Conservation (phyloP, 30 jellyfish, hydroid and myxozoan genomes). For the Turritopsis rubra region DNA sequence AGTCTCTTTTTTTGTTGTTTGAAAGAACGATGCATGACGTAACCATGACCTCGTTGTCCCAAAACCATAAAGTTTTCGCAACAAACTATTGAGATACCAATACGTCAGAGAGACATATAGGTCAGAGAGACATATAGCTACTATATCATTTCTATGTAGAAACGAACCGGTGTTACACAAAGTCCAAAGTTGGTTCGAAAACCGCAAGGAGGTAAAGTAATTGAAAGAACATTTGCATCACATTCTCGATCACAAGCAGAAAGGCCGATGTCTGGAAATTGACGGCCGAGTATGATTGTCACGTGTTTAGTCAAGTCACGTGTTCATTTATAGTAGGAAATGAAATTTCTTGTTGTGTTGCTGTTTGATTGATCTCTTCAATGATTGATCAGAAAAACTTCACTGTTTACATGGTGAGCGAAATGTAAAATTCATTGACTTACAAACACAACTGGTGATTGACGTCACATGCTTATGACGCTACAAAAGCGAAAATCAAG, state of each 20-base stretch:
- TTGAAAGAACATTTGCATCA: background rate
- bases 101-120: too few species aligned
- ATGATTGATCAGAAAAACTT: background rate
- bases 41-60: background rate
- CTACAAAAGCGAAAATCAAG: too few species aligned
- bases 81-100: background rate
- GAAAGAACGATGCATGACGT: background rate
- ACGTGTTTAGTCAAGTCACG: background rate
- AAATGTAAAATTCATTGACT: background rate
- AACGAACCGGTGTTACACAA: background rate
- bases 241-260: background rate
- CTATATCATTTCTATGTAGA: background rate
- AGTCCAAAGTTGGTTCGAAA: conserved; percentile 20
- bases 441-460: too few species aligned
- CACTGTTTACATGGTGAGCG: background rate
- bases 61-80: background rate
- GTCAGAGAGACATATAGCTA: too few species aligned
- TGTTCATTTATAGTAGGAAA: background rate
- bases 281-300: too few species aligned
- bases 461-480: too few species aligned
- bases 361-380: background rate
- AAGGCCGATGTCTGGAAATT: conserved; percentile 11
- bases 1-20: background rate
- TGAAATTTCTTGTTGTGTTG: background rate
- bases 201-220: background rate